These are phyloP conservation scores for Pollachius pollachius DNA, from an alignment of 2,113 vertebrate species.

Conservation along the genomic window DNA sequence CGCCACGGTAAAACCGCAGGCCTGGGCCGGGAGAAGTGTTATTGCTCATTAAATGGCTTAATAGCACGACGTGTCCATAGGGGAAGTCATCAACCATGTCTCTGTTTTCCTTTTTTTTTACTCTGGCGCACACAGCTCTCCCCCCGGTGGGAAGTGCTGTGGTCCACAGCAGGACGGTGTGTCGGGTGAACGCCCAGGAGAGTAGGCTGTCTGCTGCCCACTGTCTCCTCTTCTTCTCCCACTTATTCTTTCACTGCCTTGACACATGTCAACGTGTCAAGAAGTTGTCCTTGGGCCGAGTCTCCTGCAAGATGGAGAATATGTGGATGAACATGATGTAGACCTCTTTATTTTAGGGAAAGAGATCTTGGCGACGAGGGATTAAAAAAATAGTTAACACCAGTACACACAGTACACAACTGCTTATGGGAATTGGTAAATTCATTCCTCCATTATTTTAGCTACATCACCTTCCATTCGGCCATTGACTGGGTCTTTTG, in stretches of 20 bases:
- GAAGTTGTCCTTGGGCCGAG: constrained; percentile 51
- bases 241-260: constrained; percentile 25
- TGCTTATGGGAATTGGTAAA: no score
- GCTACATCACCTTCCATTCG: no score
- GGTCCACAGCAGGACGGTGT: constrained; percentile 11
- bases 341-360: constrained; percentile 28
- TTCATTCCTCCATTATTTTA: no score
- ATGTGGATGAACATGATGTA: constrained; percentile 46
- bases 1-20: constrained; percentile 40
- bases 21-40: constrained; percentile 63
- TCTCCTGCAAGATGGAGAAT: constrained; percentile 34
- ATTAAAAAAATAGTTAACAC: no score
- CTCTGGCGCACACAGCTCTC: constrained; percentile 19
- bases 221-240: not conserved
- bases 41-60: constrained; percentile 45
- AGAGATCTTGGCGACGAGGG: no score
- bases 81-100: constrained; percentile 46
- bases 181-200: constrained; percentile 26
- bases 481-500: no score
- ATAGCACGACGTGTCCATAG: constrained; percentile 57
- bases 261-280: constrained; percentile 53
- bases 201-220: constrained; percentile 35
- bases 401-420: no score
- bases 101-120: constrained; percentile 24
- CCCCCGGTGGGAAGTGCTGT: constrained; percentile 27